Evolutionary conservation across 2,888 invertebrate genomes (phyloP).

Genomic region (Schizotus pectinicornis): DNA sequence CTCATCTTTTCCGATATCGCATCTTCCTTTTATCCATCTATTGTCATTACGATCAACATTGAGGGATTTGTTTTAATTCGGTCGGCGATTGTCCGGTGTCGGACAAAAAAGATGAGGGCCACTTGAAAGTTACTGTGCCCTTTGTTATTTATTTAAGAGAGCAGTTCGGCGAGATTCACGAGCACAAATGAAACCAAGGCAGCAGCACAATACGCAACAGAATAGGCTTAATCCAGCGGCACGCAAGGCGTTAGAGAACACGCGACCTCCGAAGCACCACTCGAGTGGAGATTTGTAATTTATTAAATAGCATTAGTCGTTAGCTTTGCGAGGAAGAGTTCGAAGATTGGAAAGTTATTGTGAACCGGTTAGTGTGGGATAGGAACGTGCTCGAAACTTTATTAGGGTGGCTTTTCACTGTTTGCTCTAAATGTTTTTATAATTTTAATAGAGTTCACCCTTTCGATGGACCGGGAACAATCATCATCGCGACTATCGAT

Average conservation of each 20-base stretch:
- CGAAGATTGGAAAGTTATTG: conserved; percentile 22
- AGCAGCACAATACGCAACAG: conserved; percentile 11
- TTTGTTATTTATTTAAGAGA: conserved; percentile 17
- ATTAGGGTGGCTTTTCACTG: conserved; percentile 33
- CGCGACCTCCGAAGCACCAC: conserved; percentile 17
- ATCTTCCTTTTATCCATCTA: too few relatives aligned
- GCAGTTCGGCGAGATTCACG: conserved; percentile 14
- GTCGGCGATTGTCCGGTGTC: neutral
- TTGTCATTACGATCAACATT: too few relatives aligned
- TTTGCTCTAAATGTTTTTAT: conserved; percentile 34
- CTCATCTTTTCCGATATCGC: too few relatives aligned
- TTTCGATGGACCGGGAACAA: conserved; percentile 6
- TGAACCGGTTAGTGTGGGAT: conserved; percentile 10
- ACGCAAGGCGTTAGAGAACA: conserved; percentile 28
- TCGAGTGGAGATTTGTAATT: conserved; percentile 25
- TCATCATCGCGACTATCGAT: too few relatives aligned
- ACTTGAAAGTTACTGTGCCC: conserved; percentile 12
- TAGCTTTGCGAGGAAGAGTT: conserved; percentile 15
- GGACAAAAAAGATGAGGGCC: conserved; percentile 1
- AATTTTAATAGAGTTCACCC: conserved; percentile 32
- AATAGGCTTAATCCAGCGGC: conserved; percentile 19
- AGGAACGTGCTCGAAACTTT: conserved; percentile 33
- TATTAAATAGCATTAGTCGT: conserved; percentile 28
- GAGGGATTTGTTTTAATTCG: neutral
- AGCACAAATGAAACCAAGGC: conserved; percentile 10